phyloP scores from a whole-genome alignment of 2,888 invertebrate species.

The Tryphoninae sp. region DNA sequence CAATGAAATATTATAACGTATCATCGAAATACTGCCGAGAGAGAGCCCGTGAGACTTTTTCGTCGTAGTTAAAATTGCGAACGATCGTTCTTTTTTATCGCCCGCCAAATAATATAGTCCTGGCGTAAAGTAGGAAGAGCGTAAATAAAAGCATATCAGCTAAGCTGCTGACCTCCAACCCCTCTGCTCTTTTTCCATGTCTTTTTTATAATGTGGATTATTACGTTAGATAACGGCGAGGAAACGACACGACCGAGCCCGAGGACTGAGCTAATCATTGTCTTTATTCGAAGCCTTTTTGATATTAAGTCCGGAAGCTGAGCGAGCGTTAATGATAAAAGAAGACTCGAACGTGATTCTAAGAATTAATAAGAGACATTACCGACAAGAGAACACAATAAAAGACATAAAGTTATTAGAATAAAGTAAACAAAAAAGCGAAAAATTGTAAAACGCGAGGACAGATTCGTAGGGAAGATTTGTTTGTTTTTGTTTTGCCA shows the following conservation, averaged over 20 bases:
- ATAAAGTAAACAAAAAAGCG: constrained; percentile 37
- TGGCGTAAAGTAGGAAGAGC: constrained; percentile 6
- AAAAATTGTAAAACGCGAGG: constrained; percentile 41
- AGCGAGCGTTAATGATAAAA: background rate
- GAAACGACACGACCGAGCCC: constrained; percentile 48
- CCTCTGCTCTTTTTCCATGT: constrained; percentile 49
- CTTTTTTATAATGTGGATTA: constrained; percentile 52
- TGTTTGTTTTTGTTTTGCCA: constrained; percentile 69
- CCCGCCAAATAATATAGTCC: constrained; percentile 11
- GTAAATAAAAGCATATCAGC: constrained; percentile 50
- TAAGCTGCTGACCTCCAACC: constrained; percentile 9
- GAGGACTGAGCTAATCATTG: constrained; percentile 43
- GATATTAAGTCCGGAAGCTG: background rate
- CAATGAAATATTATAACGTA: constrained; percentile 56
- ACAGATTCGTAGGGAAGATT: constrained; percentile 69
- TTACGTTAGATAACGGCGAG: constrained; percentile 39
- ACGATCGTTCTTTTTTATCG: constrained; percentile 1
- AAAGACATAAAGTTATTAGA: constrained; percentile 14
- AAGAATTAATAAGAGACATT: constrained; percentile 24
- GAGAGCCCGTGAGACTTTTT: constrained; percentile 53
- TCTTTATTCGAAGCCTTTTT: constrained; percentile 39
- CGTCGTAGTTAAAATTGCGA: constrained; percentile 33
- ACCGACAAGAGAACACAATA: constrained; percentile 12
- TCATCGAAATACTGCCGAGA: constrained; percentile 56
- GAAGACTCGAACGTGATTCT: constrained; percentile 26